These are phyloP conservation scores for Syrista parreyssii DNA, from an alignment of 2,888 invertebrate species.

Conservation along the genomic window DNA sequence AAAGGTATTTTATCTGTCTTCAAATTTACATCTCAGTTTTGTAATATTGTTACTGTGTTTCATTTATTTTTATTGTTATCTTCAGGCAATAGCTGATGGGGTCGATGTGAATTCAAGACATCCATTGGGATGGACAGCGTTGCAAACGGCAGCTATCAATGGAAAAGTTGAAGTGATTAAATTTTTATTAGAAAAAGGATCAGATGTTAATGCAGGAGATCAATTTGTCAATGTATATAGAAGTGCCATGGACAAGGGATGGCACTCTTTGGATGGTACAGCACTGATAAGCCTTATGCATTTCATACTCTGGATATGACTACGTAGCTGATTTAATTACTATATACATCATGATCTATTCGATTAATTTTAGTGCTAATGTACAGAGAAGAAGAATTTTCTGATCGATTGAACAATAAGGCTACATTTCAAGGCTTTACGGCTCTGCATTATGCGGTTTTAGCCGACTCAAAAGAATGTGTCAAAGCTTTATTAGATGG, in stretches of 20 bases:
- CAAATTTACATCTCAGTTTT: neutral
- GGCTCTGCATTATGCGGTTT: constrained; percentile 88
- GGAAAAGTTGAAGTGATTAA: constrained; percentile 73
- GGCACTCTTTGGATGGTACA: constrained; percentile 80
- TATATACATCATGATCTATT: constrained; percentile 6
- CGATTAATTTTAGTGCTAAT: constrained; percentile 67
- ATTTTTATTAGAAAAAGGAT: constrained; percentile 78
- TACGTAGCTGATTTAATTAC: neutral
- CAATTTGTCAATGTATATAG: constrained; percentile 78
- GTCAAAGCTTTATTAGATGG: constrained; percentile 76
- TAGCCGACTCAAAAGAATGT: constrained; percentile 76
- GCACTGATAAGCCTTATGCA: neutral
- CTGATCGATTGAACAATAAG: constrained; percentile 74
- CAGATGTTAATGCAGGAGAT: constrained; percentile 81
- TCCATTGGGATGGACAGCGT: constrained; percentile 86
- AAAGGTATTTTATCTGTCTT: constrained; percentile 53
- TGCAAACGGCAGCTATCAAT: constrained; percentile 87
- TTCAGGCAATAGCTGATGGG: constrained; percentile 66
- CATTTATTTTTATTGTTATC: neutral
- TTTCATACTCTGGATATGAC: neutral
- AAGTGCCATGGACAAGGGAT: constrained; percentile 74
- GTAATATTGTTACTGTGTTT: neutral
- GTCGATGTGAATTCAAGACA: constrained; percentile 78
- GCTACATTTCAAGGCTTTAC: constrained; percentile 88
- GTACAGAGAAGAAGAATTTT: constrained; percentile 86